Base-by-base conservation (phyloP, 2,797 vertebrate genomes). In the Taenioides sp. region DNA sequence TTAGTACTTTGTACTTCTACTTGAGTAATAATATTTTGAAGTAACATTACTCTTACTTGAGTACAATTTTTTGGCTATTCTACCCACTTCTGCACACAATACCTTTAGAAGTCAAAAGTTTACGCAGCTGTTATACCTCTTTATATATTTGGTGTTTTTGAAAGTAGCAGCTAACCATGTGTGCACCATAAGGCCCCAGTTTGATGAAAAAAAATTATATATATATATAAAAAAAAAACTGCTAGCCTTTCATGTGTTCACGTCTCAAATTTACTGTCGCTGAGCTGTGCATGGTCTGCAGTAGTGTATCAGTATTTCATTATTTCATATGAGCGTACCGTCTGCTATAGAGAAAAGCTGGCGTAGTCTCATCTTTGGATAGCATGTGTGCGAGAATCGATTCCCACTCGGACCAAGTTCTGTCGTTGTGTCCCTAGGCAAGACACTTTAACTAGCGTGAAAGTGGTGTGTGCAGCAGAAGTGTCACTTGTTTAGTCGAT, bases 231-330 rank as follows among this genome's bases (percentile, higher is more conserved):
- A n/a, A n/a, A n/a, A 47, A 54, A 58, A 78, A 22, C 70, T 6
- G 10, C 43, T 76, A 54, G 77, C 5, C 57, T 83, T 80, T 78
- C 57, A 72, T 74, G 66, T 75, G 52, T 72, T 34, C 58, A 72
- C 34, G 37, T 74, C 58, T 82, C 22, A 75, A 43, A 76, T 83
- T 77, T 78, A 80, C 60, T 73, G 52, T 60, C 81, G 71, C 72
- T 73, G 70, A 67, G 77, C 59, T 71, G 69, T 61, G 84, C 67
- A 66, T 17, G 17, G 55, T 78, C 72, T 76, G 65, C 23, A 50
- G 65, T 20, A 47, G 52, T 76, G 65, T 78, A 81, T 89, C 65
- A 81, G 75, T 81, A 74, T 89, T 78, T 83, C 47, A 88, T 83
- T 72, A 82, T 80, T 82, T 82, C 65, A 74, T 69, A 76, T 80